phyloP scores from a whole-genome alignment of 2,113 vertebrate genomes.

The Strigops habroptila region DNA sequence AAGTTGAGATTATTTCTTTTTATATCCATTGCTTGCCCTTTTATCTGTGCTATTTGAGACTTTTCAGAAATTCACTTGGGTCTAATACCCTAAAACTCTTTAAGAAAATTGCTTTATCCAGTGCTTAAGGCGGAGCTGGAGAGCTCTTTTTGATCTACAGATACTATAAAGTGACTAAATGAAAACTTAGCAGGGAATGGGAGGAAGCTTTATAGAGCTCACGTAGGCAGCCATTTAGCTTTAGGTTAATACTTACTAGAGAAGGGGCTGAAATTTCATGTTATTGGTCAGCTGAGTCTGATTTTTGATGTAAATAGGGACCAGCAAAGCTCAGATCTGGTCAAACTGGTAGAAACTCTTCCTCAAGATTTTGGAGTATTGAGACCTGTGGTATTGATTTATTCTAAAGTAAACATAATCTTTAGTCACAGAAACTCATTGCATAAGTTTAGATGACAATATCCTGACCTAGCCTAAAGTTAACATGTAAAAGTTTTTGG shows the following conservation, averaged over 20 bases:
- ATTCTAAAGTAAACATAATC: background rate
- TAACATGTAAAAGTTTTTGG: background rate
- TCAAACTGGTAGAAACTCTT: background rate
- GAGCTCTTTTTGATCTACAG: background rate
- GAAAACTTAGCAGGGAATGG: background rate
- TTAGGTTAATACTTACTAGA: background rate
- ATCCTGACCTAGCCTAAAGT: background rate
- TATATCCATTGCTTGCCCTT: background rate
- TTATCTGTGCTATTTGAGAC: constrained; percentile 13
- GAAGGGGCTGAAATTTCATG: background rate
- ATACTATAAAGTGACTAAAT: constrained; percentile 16
- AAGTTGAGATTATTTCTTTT: constrained; percentile 38
- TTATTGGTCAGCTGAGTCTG: background rate
- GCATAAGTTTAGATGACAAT: background rate
- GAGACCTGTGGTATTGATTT: background rate
- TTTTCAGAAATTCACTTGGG: background rate
- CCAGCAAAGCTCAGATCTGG: background rate
- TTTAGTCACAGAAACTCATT: background rate
- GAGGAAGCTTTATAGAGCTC: background rate
- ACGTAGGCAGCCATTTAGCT: background rate
- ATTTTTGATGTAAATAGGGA: background rate
- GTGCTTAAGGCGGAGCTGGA: background rate
- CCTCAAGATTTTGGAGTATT: background rate
- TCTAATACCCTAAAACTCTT: constrained; percentile 39
- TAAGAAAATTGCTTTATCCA: constrained; percentile 4